Base-by-base conservation (phyloP, 2,113 vertebrate genomes). In the Neodontobutis hainanensis region DNA sequence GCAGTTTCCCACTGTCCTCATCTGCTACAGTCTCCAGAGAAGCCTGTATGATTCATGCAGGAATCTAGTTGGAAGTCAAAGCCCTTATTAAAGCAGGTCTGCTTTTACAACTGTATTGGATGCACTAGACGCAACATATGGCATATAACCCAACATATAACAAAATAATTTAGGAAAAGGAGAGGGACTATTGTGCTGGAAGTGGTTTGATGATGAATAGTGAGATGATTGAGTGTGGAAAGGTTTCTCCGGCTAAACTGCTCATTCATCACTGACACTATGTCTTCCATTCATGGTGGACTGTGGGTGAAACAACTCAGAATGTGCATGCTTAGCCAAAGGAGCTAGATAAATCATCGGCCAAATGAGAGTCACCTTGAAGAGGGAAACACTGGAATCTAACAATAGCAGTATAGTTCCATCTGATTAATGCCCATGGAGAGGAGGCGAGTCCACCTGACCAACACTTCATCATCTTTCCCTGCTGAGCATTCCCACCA, bases 361-460 rank as follows among this genome's bases (percentile, higher is more conserved):
- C 15, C 47, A 64, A 61, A 68, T n/a, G 46, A 42, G 52, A 59
- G 57, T 78, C 83, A 79, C 65, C 77, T 55, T 80, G 61, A 16
- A 16, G 55, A 49, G 19, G 11, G 40, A 38, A 57, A 52, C 68
- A 38, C 34, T 60, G 47, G 36, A 45, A 19, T 65, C 61, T 76
- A 87, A 88, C 78, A 65, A 81, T 82, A 82, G 70, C 50, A 50
- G 51, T 40, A 55, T 70, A 55, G 40, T 47, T 51, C 48, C 16
- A 38, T 45, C 66, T 86, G 81, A 88, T 88, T 83, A 70, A 85
- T 85, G 55, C 44, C 27, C 16, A 48, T 50, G 60, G 64, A 64
- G 59, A 78, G 57, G 52, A 66, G 55, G 73, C 68, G 78, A 69
- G 80, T 84, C 50, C 67, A 35, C 38, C 42, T 61, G 62, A 82